Base-by-base conservation (phyloP, 2,797 vertebrate genomes). In the Gambusia yucatana region DNA sequence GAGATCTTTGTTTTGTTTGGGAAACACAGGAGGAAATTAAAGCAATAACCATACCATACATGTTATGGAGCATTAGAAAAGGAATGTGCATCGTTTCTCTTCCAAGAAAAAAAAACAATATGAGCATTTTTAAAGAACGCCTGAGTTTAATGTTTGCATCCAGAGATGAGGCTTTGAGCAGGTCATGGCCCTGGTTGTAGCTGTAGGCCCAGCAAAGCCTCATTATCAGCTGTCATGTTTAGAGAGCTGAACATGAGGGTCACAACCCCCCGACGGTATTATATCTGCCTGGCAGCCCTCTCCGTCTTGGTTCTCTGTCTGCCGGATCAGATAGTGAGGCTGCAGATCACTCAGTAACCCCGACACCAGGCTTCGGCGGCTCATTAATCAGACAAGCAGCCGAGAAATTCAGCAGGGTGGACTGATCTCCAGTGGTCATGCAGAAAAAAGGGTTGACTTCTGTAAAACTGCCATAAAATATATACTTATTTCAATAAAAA, bases 251-350 rank as follows among this genome's bases (percentile, higher is more conserved):
- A 89, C 93, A 91, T 74, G 84, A 87, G 79, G 94, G 94, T 95
- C 94, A 85, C 78, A 89, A 89, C 52, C 93, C 92, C 92, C 94
- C 91, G 83, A 89, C 82, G 87, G 94, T 94, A 96, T 96, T 94
- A 86, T 91, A 93, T 95, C 91, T 94, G 87, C 81, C 88, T 78
- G 91, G 90, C 89, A 95, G 94, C 93, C 92, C 87, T 89, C 85
- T 96, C 95, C 93, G 92, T 97, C 94, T 96, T 86, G 91, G 86
- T 84, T 81, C 89, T 92, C 93, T 96, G 92, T 96, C 91, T 92
- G 83, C 33, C 77, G 92, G 95, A 95, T 95, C 94, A 96, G 94
- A 95, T 96, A 96, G 91, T 90, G 28, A 72, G 79, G 84, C 90
- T 87, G 67, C 78, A 84, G 88, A 95, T 95, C 92, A 91, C 92